Evolutionary conservation across 2,797 vertebrate species (phyloP).

Genomic region (Pangasius mekongensis): DNA sequence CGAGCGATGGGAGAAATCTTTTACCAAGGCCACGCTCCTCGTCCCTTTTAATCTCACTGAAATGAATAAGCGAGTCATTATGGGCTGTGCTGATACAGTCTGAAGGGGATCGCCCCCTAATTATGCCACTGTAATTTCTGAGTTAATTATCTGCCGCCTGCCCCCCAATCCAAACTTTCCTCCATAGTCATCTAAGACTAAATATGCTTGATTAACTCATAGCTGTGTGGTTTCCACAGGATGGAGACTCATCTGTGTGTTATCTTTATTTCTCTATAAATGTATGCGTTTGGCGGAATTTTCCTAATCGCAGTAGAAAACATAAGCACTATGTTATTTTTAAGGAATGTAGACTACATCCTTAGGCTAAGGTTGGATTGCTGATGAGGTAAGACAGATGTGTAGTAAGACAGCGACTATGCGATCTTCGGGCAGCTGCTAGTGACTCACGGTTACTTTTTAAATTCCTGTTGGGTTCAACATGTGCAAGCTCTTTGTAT

Average conservation of each 20-base stretch:
- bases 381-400: not conserved
- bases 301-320: not conserved
- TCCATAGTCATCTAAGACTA: conserved; percentile 17
- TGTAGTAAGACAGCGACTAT: not conserved
- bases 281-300: not conserved
- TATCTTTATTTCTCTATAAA: not conserved
- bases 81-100: conserved; percentile 55
- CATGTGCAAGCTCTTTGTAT: conserved; percentile 6
- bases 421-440: not conserved
- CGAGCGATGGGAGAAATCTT: conserved; percentile 51
- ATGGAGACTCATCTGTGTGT: not conserved
- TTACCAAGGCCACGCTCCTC: conserved; percentile 49
- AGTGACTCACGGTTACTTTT: not conserved
- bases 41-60: conserved; percentile 58
- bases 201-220: conserved; percentile 23
- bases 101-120: conserved; percentile 59
- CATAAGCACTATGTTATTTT: not conserved
- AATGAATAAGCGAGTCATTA: conserved; percentile 63
- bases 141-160: conserved; percentile 60
- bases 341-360: not conserved
- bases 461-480: not conserved
- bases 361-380: not conserved
- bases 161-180: conserved; percentile 48
- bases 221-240: not conserved
- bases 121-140: conserved; percentile 62